Conservation (phyloP, 2,888 invertebrate genomes). For the Macrophya annulata region DNA sequence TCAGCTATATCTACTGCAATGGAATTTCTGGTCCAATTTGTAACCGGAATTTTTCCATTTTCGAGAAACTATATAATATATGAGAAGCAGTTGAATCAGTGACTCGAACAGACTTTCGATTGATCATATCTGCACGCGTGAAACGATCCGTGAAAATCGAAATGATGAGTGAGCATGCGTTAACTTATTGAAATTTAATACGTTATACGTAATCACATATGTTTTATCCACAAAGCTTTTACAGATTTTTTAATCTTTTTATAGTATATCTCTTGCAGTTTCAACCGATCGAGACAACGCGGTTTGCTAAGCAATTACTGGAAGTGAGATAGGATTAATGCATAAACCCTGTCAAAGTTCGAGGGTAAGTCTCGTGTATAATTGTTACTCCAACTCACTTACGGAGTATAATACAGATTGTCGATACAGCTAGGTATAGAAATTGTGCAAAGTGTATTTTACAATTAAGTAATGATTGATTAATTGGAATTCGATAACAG, state of each 20-base stretch:
- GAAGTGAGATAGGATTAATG: slow-evolving; percentile 1
- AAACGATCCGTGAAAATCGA: neutral
- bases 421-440: neutral
- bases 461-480: neutral
- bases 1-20: neutral
- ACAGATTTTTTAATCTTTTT: neutral
- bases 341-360: slow-evolving; percentile 10
- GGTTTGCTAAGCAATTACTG: slow-evolving; percentile 10
- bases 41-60: neutral
- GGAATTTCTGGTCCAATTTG: neutral
- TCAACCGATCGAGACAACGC: neutral
- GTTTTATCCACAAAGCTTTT: neutral
- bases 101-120: neutral
- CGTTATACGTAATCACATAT: neutral
- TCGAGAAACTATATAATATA: neutral
- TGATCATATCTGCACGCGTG: neutral
- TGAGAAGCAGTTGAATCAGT: neutral
- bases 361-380: neutral
- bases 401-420: neutral
- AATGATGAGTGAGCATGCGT: neutral
- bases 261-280: no score
- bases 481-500: slow-evolving; percentile 12
- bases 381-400: neutral
- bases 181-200: neutral
- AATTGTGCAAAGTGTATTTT: neutral